A percentile compares a stretch with the other conserved stretches of the same genome.
Evolutionary conservation across 2,113 vertebrate genomes (phyloP).

Genomic region (Rhynchopsitta pachyrhyncha): DNA sequence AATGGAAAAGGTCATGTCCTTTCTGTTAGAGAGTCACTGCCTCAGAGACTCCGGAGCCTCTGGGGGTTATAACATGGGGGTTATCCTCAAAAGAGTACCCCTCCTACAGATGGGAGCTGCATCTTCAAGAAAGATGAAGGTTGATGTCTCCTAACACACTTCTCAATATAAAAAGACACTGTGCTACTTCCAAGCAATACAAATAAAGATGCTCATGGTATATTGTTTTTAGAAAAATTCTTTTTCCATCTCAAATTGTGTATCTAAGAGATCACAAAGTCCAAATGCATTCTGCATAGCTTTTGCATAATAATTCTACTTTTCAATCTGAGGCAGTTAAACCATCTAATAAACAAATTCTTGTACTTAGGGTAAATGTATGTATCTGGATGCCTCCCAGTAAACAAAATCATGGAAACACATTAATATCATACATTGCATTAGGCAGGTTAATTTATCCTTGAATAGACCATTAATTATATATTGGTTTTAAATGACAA

Average conservation of each 20-base stretch:
- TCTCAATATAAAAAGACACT: not conserved
- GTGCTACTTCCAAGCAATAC: not conserved
- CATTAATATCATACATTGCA: not conserved
- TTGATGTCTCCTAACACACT: not conserved
- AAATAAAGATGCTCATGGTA: not conserved
- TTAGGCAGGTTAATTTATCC: not conserved
- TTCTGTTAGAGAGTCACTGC: not conserved
- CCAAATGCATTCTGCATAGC: not conserved
- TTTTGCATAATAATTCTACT: not conserved
- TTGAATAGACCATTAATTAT: not conserved
- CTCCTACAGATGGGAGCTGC: not conserved
- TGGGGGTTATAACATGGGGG: no score
- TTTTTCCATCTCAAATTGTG: not conserved
- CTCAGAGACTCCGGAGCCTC: not conserved
- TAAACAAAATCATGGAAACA: not conserved
- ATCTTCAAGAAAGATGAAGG: not conserved
- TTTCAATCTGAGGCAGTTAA: not conserved
- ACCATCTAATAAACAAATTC: not conserved
- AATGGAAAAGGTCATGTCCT: not conserved
- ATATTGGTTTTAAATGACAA: not conserved
- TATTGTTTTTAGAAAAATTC: not conserved
- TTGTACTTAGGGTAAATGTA: not conserved
- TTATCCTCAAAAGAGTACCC: not conserved
- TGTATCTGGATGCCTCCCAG: not conserved
- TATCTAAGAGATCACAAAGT: not conserved